These are phyloP conservation scores for Argyrosomus japonicus DNA, from an alignment of 2,113 vertebrate genomes.

Conservation along the genomic window DNA sequence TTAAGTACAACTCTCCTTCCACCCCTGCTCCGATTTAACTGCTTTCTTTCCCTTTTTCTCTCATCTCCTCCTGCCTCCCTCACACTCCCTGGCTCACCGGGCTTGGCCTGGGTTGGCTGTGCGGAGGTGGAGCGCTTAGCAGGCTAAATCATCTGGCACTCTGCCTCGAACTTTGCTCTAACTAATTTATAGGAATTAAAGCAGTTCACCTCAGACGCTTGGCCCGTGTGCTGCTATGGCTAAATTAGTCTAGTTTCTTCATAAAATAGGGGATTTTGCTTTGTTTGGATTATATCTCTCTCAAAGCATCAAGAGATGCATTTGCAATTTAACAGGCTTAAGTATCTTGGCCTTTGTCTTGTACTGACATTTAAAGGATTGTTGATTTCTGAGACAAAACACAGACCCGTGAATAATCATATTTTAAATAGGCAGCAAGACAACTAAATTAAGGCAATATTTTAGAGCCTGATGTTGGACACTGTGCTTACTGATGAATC, in stretches of 20 bases:
- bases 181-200: slow-evolving; percentile 84
- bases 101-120: slow-evolving; percentile 64
- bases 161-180: slow-evolving; percentile 80
- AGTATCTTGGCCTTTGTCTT: slow-evolving; percentile 35
- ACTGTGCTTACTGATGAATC: slow-evolving; percentile 49
- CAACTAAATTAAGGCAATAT: slow-evolving; percentile 27
- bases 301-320: slow-evolving; percentile 17
- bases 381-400: slow-evolving; percentile 42
- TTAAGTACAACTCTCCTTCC: slow-evolving; percentile 39
- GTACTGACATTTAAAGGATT: slow-evolving; percentile 46
- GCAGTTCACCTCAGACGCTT: slow-evolving; percentile 68
- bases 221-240: slow-evolving; percentile 57
- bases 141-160: slow-evolving; percentile 79
- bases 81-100: slow-evolving; percentile 38
- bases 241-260: slow-evolving; percentile 53
- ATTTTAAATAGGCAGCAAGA: slow-evolving; percentile 34
- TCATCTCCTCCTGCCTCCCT: slow-evolving; percentile 44
- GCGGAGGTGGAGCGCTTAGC: slow-evolving; percentile 78
- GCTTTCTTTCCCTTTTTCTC: slow-evolving; percentile 31
- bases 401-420: slow-evolving; percentile 35
- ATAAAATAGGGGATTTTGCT: slow-evolving; percentile 5
- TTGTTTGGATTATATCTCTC: slow-evolving; percentile 38
- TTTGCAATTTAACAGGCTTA: slow-evolving; percentile 46
- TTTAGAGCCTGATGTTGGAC: slow-evolving; percentile 30
- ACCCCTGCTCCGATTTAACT: slow-evolving; percentile 29